Evolutionary conservation across 2,113 vertebrate genomes (phyloP), one percentile per base, ranked within the genome.

Genomic region (Heteronetta atricapilla): DNA sequence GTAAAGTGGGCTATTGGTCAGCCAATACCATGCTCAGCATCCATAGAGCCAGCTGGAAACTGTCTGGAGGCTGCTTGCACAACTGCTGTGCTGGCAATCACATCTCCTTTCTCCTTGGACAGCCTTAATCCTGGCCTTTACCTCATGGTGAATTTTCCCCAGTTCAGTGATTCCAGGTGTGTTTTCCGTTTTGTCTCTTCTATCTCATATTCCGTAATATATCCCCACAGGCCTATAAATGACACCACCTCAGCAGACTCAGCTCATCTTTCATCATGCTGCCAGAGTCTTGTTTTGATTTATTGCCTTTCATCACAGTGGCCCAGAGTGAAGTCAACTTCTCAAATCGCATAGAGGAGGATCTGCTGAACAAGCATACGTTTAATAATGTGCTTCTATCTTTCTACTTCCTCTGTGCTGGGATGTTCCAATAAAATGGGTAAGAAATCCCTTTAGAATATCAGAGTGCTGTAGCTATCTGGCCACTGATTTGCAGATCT

Each of bases 321-420:
- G 88, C 50, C 64, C 83, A 91, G 86, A 91, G 94, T 96, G 86
- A 95, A 96, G 94, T 93, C 86, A 92, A 63, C 89, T 95, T 94
- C 87, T 94, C 69, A 91, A 95, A 89, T 93, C 91, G 89, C 83
- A 93, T 95, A 93, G 77, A 44, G 55, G 64, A 76, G 77, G 77
- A 95, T 95, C 74, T 96, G 96, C 96, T 97, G 95, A 96, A 89
- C 96, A 97, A 96, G 91, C 95, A 89, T 87, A 50, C 93, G 53
- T 93, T 95, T 95, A 95, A 93, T 94, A 94, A 94, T 66, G 82
- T 28, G 74, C 86, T 62, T 90, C 36, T 2, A 8, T 70, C 70
- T 87, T 79, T 90, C 86, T 64, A 50, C 48, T 95, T 91, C 56
- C 81, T 79, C n/a, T 50, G 17, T 62, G 38, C 69, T 62, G 74